Base-by-base conservation (phyloP, 2,888 invertebrate genomes). In the Nudaria mundana region DNA sequence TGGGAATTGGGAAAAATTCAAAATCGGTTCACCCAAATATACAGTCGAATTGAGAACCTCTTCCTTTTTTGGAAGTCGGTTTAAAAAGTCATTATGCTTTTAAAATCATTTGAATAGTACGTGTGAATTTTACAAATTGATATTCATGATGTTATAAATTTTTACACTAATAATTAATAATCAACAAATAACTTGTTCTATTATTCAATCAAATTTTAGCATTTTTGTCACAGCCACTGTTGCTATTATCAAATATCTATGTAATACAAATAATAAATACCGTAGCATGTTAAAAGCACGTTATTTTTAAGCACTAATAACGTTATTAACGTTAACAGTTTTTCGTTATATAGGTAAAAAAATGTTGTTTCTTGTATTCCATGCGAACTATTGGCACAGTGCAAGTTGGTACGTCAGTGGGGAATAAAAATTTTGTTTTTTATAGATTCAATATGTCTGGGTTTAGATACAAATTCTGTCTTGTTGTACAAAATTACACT, bases 341-440 rank as follows among this genome's bases (percentile, higher is more conserved):
- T 20, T 4, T 5, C 2, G 3, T 48, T 51, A 31, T 42, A 34
- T 12, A 36, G 34, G 35, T 41, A 47, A 44, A 51, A 48, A 44
- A 32, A 36, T 48, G 32, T 47, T 54, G 71, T 97, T 96, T 91
- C 67, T 73, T 78, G 50, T 68, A 76, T 83, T 83, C 66, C 82
- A 83, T 83, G 82, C 82, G 67, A 65, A 61, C 79, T 60, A 61
- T 65, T 68, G 72, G 66, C 79, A 80, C 87, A 87, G 87, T 87
- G 68, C 87, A 88, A 88, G 87, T 88, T 71, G 87, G 87, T 88
- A 88, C 76, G 87, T 87, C 34, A 18, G 40, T 40, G 52, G 48
- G 48, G 52, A 52, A 47, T 52, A 50, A n/a, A n/a, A n/a, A 46
- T 48, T 38, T 41, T 50, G 34, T 40, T 25, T 52, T 37, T 52